phyloP scores from a whole-genome alignment of 2,888 invertebrate genomes.

The Andrena haemorrhoa region DNA sequence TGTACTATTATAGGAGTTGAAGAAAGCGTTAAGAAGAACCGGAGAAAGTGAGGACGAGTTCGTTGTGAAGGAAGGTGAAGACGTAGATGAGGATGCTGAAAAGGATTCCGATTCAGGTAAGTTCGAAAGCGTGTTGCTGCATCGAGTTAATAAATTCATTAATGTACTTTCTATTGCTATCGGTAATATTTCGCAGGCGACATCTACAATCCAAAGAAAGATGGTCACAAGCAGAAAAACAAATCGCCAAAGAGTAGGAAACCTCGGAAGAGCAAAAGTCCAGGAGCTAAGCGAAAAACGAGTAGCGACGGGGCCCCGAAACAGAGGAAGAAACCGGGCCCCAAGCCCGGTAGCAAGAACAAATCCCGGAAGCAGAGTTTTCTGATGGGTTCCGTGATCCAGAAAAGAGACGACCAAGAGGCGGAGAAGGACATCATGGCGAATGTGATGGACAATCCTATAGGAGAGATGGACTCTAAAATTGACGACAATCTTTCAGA shows the following conservation, averaged over 20 bases:
- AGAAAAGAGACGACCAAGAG: conserved; percentile 70
- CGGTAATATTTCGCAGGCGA: conserved; percentile 74
- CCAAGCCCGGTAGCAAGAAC: conserved; percentile 83
- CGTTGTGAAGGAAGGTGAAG: conserved; percentile 85
- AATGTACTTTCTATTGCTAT: neutral
- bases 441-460: conserved; percentile 71
- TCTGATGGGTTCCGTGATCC: conserved; percentile 70
- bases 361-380: conserved; percentile 76
- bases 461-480: conserved; percentile 67
- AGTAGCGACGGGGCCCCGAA: conserved; percentile 80
- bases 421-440: conserved; percentile 75
- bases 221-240: conserved; percentile 76
- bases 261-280: conserved; percentile 78
- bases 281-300: conserved; percentile 77
- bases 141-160: neutral
- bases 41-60: conserved; percentile 86
- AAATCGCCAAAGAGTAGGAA: conserved; percentile 80
- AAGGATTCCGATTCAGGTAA: conserved; percentile 84
- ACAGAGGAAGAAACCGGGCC: conserved; percentile 83
- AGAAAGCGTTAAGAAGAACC: conserved; percentile 84
- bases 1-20: conserved; percentile 81
- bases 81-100: conserved; percentile 84
- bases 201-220: conserved; percentile 82
- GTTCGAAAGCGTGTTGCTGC: neutral
- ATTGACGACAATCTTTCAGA: conserved; percentile 73